Percentiles rank a stretch among this genome's conserved stretches.
These are phyloP conservation scores for Pogonocherus hispidulus DNA, from an alignment of 2,888 invertebrate genomes.

Conservation along the genomic window DNA sequence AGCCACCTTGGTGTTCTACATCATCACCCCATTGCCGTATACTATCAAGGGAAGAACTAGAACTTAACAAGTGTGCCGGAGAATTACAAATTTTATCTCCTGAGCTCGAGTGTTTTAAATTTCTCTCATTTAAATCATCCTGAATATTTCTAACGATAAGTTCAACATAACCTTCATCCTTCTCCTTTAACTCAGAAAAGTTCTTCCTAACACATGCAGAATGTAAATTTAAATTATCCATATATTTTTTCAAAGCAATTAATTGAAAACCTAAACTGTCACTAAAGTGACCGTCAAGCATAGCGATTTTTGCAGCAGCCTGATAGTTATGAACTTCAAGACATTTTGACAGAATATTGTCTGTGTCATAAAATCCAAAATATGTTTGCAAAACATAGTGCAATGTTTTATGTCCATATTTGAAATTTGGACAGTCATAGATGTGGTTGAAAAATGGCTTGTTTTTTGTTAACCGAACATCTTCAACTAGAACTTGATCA, in stretches of 20 bases:
- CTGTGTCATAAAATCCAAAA: constrained; percentile 66
- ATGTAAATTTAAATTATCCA: constrained; percentile 60
- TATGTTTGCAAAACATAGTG: constrained; percentile 66
- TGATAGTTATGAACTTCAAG: constrained; percentile 64
- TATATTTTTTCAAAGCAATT: constrained; percentile 63
- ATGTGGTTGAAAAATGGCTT: constrained; percentile 52
- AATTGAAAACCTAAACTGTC: constrained; percentile 67
- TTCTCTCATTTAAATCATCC: constrained; percentile 53
- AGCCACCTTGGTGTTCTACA: constrained; percentile 66
- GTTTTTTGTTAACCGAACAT: constrained; percentile 34
- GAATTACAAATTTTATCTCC: constrained; percentile 51
- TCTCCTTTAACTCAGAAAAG: constrained; percentile 51
- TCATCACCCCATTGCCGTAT: constrained; percentile 68
- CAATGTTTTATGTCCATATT: constrained; percentile 63
- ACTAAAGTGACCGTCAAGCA: constrained; percentile 65
- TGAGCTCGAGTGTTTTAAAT: constrained; percentile 48
- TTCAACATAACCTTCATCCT: constrained; percentile 56
- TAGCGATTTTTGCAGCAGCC: constrained; percentile 66
- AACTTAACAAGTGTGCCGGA: constrained; percentile 63
- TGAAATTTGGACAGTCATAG: constrained; percentile 52
- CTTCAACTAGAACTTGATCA: constrained; percentile 27
- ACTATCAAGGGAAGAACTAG: constrained; percentile 67
- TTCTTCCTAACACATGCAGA: constrained; percentile 56
- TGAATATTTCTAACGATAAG: constrained; percentile 56
- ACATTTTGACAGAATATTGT: constrained; percentile 63